Evolutionary conservation across 2,113 vertebrate species (phyloP), one percentile per base, ranked within the genome.

Genomic region (Stigmatopora nigra): DNA sequence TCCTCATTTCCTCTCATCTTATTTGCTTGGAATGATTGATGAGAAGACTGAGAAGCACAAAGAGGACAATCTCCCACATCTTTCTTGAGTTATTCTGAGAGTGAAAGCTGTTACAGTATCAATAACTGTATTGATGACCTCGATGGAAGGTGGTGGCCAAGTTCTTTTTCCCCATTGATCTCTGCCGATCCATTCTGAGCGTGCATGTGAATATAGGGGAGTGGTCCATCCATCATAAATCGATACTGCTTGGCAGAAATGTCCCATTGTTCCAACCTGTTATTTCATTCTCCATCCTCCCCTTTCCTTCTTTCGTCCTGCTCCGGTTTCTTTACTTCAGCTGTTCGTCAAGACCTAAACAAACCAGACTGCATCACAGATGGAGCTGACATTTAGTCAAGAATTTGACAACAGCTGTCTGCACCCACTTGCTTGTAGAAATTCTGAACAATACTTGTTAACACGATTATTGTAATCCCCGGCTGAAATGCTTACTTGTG

Each of bases 131-230:
- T 85, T 69, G 78, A 88, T 79, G 71, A 75, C 65, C 76, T 69
- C 80, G 75, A 73, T 73, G 68, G 71, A 74, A 79, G 73, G 76
- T 49, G 63, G 67, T 82, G 82, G 80, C 84, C 84, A 82, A 67
- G 82, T 84, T 81, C 78, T 73, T 64, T 80, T 83, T 74, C 72
- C 72, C 46, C 71, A 84, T 86, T 72, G 83, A 88, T 88, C 76
- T 31, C 52, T 65, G 73, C 78, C 72, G 76, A 80, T 86, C 83
- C 79, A 85, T 87, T 82, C 80, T 79, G 68, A 82, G 81, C 67
- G 38, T 67, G 75, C 85, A 41, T 61, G 67, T 83, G 82, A 84
- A 81, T 72, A 83, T 81, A 69, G 56, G 55, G 65, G 76, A 82
- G 62, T 1, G 59, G 48, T 53, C 61, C 65, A 84, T 83, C 83